Evolutionary conservation across 2,113 vertebrate species (phyloP).

Genomic region (Turdus rufiventris): DNA sequence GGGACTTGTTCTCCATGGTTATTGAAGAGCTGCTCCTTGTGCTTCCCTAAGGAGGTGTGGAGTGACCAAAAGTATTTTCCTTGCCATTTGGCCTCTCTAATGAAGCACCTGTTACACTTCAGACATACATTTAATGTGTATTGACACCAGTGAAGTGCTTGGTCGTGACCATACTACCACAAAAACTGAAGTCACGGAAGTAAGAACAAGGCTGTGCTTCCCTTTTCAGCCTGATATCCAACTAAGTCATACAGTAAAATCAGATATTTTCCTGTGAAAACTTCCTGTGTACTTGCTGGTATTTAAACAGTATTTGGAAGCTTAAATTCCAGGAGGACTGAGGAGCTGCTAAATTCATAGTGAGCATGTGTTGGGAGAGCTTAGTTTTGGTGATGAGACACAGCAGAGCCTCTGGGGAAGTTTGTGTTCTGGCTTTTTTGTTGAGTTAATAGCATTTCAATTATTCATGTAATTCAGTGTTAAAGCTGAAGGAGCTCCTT

Average conservation of each 20-base stretch:
- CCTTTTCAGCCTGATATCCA: background rate
- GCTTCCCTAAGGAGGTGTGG: background rate
- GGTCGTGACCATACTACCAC: rapidly evolving
- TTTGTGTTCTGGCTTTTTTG: background rate
- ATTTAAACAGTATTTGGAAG: background rate
- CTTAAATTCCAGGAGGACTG: background rate
- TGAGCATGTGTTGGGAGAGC: background rate
- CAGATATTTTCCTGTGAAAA: background rate
- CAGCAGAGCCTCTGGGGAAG: background rate
- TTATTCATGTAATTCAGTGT: slow-evolving; percentile 37
- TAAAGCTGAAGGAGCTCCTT: slow-evolving; percentile 55
- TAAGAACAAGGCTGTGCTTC: background rate
- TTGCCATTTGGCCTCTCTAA: background rate
- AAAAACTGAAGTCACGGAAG: background rate
- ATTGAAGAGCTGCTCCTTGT: background rate
- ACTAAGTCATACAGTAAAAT: background rate
- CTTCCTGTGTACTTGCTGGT: background rate
- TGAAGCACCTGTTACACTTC: background rate
- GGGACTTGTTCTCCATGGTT: rapidly evolving
- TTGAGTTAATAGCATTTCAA: slow-evolving; percentile 30
- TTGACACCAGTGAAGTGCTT: background rate
- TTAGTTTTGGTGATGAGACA: background rate
- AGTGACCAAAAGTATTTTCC: background rate
- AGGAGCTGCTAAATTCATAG: background rate
- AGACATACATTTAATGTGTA: background rate